Conservation (phyloP, 2,797 vertebrate species). For the Eulemur mongoz region DNA sequence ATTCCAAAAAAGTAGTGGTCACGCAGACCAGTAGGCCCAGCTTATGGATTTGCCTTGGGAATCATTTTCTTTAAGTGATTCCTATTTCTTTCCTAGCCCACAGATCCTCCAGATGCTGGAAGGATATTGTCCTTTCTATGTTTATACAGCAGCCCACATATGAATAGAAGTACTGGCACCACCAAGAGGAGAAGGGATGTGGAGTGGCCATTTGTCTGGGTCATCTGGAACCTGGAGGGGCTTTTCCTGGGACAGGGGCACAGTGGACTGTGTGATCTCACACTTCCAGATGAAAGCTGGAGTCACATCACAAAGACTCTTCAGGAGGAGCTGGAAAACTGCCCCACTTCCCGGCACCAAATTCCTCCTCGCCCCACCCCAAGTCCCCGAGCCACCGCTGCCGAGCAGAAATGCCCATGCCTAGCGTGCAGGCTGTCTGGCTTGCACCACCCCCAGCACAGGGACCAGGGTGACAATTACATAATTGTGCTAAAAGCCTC, state of each 20-base stretch:
- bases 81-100: neutral
- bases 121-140: neutral
- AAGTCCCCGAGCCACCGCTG: neutral
- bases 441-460: neutral
- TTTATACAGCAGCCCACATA: fast-evolving
- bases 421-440: neutral
- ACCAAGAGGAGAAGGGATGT: neutral
- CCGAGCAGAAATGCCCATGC: neutral
- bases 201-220: neutral
- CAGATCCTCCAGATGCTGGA: neutral
- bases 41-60: neutral
- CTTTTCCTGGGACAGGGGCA: neutral
- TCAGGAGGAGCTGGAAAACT: neutral
- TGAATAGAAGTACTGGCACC: neutral
- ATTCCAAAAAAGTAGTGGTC: neutral
- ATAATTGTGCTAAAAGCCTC: neutral
- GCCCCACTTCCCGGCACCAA: neutral
- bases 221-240: neutral
- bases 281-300: neutral
- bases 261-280: neutral
- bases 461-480: neutral
- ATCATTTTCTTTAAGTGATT: neutral
- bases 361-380: neutral
- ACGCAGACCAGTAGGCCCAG: neutral
- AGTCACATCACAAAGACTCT: neutral